Base-by-base conservation (phyloP, 2,888 invertebrate genomes). In the Drosophila mercatorum region DNA sequence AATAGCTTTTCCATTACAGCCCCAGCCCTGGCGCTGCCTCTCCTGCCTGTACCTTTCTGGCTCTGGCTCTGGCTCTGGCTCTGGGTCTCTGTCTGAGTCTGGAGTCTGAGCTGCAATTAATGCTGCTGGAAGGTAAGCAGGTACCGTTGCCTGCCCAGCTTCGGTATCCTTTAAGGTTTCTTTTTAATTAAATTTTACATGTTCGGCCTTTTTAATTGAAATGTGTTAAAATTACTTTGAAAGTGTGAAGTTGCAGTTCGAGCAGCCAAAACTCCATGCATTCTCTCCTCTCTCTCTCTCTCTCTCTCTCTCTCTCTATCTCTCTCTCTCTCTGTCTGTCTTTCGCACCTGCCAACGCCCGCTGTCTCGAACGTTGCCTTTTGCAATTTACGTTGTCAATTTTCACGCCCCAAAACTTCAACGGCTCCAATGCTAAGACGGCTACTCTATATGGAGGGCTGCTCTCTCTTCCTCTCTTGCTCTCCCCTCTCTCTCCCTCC, bases 131-230 rank as follows among this genome's bases (percentile, higher is more conserved):
- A 83, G 81, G 70, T 78, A 80, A 43, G 41, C 56, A 58, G 49
- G 26, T 72, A 52, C 66, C 81, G 71, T 63, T 72, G 64, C 34
- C 53, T 28, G 38, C 31, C 12, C 38, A 10, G 43, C 26, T 56
- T 75, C 68, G 72, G 80, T 75, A 89, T 85, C 84, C 85, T 88
- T 85, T 71, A 86, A 77, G 83, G 88, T 80, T 62, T 65, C 61
- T 75, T 87, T 87, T 87, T 89, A 87, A 87, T 87, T 87, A 89
- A 87, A 87, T 87, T 89, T 89, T 83, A 89, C 90, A 88, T 78
- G 89, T 68, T 67, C 55, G 51, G 64, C 60, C 68, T 80, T 84
- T 86, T 88, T 86, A 86, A 86, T 86, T 86, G 86, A 89, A 89
- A 86, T 88, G 86, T 86, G 86, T 85, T 88, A 85, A 86, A 86